Conservation (phyloP, 2,888 invertebrate species). For the Biston stratarius region DNA sequence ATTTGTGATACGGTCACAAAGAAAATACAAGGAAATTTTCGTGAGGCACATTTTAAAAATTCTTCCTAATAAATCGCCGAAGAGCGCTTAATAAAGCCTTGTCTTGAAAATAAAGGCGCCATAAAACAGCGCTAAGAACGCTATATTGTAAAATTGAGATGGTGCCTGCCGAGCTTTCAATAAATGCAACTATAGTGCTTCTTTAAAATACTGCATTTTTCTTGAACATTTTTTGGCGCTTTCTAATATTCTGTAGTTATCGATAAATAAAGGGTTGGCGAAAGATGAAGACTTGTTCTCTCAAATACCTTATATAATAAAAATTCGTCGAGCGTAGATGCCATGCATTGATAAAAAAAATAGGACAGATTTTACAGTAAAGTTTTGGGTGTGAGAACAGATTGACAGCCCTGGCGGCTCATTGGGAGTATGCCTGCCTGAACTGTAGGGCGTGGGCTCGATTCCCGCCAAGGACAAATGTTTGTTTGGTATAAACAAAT, state of each 20-base stretch:
- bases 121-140: conserved; percentile 27
- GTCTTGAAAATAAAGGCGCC: conserved; percentile 37
- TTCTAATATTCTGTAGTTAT: not conserved
- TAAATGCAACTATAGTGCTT: conserved; percentile 20
- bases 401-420: too few species aligned
- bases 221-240: not conserved
- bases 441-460: too few species aligned
- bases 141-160: conserved; percentile 36
- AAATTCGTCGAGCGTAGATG: too few species aligned
- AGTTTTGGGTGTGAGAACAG: too few species aligned
- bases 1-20: not conserved
- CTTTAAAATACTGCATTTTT: conserved; percentile 20
- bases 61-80: conserved; percentile 24
- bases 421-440: too few species aligned
- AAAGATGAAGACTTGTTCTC: too few species aligned
- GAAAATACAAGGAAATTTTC: conserved; percentile 19
- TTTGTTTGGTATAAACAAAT: too few species aligned
- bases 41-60: conserved; percentile 32
- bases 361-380: not conserved
- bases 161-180: conserved; percentile 29
- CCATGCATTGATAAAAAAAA: too few species aligned
- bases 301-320: too few species aligned
- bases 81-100: conserved; percentile 34
- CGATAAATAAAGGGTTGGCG: too few species aligned
- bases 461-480: too few species aligned